Conservation (phyloP, 2,888 invertebrate genomes). For the Heliconius sara region DNA sequence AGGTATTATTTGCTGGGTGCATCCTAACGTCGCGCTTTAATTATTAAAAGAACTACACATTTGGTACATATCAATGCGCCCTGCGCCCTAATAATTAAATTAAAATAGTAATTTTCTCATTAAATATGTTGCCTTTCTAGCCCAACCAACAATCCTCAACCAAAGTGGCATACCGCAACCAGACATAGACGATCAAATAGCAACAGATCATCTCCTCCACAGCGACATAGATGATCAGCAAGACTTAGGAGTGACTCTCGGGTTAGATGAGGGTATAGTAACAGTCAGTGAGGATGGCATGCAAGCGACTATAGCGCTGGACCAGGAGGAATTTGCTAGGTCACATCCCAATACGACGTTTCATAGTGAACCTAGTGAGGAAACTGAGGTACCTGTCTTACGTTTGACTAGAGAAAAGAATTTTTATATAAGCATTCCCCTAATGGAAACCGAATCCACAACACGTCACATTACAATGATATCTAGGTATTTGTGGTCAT, state of each 20-base stretch:
- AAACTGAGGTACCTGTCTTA: constrained; percentile 60
- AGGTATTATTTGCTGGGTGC: too few species aligned
- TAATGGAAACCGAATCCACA: too few species aligned
- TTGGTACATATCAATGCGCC: too few species aligned
- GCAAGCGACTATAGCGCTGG: constrained; percentile 68
- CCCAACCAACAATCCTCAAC: constrained; percentile 65
- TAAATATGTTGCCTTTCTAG: constrained; percentile 52
- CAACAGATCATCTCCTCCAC: constrained; percentile 68
- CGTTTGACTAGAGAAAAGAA: too few species aligned
- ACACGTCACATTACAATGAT: neutral
- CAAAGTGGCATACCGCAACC: constrained; percentile 68
- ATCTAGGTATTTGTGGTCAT: neutral
- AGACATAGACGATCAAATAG: constrained; percentile 77
- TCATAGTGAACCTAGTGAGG: constrained; percentile 76
- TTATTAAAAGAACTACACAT: too few species aligned
- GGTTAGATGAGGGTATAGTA: constrained; percentile 75
- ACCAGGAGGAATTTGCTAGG: constrained; percentile 80
- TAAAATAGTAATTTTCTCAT: neutral
- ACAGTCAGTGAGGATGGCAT: constrained; percentile 74
- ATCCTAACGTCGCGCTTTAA: too few species aligned
- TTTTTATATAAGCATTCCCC: too few species aligned
- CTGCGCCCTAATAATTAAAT: too few species aligned
- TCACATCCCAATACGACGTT: constrained; percentile 81
- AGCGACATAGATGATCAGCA: constrained; percentile 50
- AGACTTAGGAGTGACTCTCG: constrained; percentile 65